Evolutionary conservation across 1,140 invertebrate species (phyloP), one percentile per base, ranked within the genome.

Genomic region (Drosophila truncata): DNA sequence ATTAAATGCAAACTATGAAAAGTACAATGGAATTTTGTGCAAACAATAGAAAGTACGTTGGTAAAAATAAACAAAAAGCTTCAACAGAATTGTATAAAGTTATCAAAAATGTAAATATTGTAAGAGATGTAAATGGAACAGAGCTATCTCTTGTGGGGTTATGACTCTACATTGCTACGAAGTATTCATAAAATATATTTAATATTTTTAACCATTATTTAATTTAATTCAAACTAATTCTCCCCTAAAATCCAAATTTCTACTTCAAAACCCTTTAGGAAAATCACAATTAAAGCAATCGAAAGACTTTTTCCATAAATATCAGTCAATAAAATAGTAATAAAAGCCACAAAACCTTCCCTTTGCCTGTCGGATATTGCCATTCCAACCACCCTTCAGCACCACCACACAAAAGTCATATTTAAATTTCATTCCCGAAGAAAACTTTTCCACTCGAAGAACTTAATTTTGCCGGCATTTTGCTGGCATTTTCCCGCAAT

Each of bases 371-470:
- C 18, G 13, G 50, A 54, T 54, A 54, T 54, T 35, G 13, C 18
- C 46, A 14, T 0, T 9, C 27, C 7, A 41, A 31, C 11, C 13
- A 18, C 13, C 41, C 41, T n/a, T 14, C 14, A 16, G 18, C 33
- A 31, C 52, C 52, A n/a, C 52, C 52, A 55, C 52, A 55, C 52
- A 37, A 41, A 70, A 67, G 47, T 37, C 63, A 66, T 49, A 49
- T 72, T 59, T 49, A 60, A 70, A 71, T 59, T 72, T 44, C 29
- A 29, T 35, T 60, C 35, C 18, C 9, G 8, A 39, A 49, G 31
- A 47, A 72, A 72, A 47, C 52, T 73, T 72, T 72, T 71, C 66
- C 66, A 71, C 69, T 60, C 54, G 67, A 60, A 60, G 70, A 73
- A 72, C 67, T 60, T 72, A 59, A 72, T 73, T 73, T 59, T 35